A percentile compares a stretch with the other conserved stretches of the same genome.
These are phyloP conservation scores for Protobothrops mucrosquamatus DNA, from an alignment of 2,113 vertebrate genomes.

Conservation along the genomic window DNA sequence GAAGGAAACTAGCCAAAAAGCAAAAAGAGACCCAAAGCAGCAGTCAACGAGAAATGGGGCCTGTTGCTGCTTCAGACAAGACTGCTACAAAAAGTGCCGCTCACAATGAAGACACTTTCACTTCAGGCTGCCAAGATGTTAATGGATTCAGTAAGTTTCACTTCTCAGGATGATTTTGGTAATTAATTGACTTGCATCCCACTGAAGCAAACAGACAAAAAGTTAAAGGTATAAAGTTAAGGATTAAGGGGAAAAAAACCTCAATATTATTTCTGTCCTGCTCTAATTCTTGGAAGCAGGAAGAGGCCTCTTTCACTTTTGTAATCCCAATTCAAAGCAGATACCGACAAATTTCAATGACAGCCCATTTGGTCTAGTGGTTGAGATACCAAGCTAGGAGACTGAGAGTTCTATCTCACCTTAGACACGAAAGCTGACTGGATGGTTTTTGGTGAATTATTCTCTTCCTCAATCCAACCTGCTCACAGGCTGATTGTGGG, in stretches of 20 bases:
- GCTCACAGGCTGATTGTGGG: background rate
- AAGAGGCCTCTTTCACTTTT: constrained; percentile 14
- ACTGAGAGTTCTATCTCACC: background rate
- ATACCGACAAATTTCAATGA: background rate
- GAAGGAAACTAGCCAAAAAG: constrained; percentile 97
- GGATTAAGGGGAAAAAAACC: background rate
- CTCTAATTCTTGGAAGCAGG: background rate
- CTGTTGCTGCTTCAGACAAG: constrained; percentile 85
- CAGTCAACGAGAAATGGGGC: constrained; percentile 95
- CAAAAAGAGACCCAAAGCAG: constrained; percentile 97
- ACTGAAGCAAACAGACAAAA: background rate
- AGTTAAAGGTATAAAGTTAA: constrained; percentile 37
- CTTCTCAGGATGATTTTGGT: constrained; percentile 49
- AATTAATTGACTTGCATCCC: constrained; percentile 49
- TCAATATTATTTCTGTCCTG: background rate
- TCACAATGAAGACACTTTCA: constrained; percentile 92
- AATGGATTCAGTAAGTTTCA: constrained; percentile 92
- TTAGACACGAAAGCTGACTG: background rate
- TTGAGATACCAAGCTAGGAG: background rate
- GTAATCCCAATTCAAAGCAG: constrained; percentile 1
- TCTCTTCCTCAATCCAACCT: background rate
- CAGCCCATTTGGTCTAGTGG: background rate
- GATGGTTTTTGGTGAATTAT: background rate
- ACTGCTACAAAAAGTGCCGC: constrained; percentile 86
- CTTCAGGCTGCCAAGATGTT: constrained; percentile 91